Evolutionary conservation across 1,140 invertebrate genomes (phyloP).

Genomic region (Microplitis mediator): DNA sequence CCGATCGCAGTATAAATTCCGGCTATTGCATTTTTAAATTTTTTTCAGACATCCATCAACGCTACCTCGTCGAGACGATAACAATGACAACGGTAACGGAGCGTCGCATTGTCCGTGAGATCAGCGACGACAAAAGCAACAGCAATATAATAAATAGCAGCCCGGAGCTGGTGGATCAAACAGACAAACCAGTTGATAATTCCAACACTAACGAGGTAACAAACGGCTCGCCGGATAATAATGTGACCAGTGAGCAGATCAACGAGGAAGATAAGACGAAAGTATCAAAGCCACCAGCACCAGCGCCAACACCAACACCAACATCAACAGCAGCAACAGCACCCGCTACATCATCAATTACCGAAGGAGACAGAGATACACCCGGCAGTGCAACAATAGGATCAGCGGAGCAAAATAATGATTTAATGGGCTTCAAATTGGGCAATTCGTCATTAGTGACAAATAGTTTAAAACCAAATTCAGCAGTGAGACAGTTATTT

Average conservation of each 20-base stretch:
- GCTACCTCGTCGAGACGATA: conserved; percentile 72
- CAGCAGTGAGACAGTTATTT: conserved; percentile 76
- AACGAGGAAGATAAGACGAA: too few relatives aligned
- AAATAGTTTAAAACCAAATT: conserved; percentile 72
- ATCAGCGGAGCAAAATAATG: too few relatives aligned
- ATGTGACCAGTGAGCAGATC: too few relatives aligned
- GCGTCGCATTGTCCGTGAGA: conserved; percentile 67
- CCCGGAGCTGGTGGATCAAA: background rate
- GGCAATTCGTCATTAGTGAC: conserved; percentile 66
- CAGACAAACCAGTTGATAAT: background rate
- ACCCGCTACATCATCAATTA: too few relatives aligned
- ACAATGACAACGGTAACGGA: conserved; percentile 74
- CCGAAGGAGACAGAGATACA: conserved; percentile 38
- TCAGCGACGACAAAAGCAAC: conserved; percentile 48
- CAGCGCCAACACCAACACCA: too few relatives aligned
- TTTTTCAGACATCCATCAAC: conserved; percentile 58
- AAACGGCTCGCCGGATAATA: too few relatives aligned
- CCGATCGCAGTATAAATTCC: background rate
- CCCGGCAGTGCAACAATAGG: conserved; percentile 57
- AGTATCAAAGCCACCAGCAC: too few relatives aligned
- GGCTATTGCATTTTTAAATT: background rate
- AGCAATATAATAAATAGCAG: conserved; percentile 38
- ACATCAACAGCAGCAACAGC: too few relatives aligned
- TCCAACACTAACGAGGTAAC: background rate
- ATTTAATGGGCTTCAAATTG: conserved; percentile 58